Percentiles rank a stretch among this genome's conserved stretches.
Evolutionary conservation across 1,140 invertebrate species (phyloP).

Genomic region (Drosophila takahashii): DNA sequence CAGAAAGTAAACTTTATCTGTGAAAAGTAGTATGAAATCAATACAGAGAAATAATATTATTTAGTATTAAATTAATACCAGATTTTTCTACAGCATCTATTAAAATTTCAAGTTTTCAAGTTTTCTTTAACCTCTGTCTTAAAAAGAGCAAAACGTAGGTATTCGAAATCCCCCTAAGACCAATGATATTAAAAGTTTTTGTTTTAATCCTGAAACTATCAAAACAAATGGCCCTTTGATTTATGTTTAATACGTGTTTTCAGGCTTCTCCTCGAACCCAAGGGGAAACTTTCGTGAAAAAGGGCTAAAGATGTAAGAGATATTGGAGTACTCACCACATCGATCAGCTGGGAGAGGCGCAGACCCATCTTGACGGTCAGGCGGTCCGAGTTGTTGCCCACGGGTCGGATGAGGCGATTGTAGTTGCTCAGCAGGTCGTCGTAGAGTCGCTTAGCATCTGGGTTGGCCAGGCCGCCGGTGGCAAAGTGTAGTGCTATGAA

Average conservation of each 20-base stretch:
- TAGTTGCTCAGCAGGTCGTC: slow-evolving; percentile 98
- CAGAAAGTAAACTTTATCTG: no score
- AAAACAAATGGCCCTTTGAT: neutral
- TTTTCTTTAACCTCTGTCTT: neutral
- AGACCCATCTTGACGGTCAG: slow-evolving; percentile 98
- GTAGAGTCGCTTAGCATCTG: slow-evolving; percentile 96
- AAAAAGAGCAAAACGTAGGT: neutral
- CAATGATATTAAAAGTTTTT: neutral
- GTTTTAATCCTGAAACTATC: neutral
- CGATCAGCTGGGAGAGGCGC: slow-evolving; percentile 97
- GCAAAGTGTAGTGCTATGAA: slow-evolving; percentile 89
- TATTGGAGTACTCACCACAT: slow-evolving; percentile 93
- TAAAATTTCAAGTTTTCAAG: no score
- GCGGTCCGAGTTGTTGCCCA: slow-evolving; percentile 97
- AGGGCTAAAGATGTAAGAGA: neutral
- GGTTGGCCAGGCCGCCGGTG: slow-evolving; percentile 90
- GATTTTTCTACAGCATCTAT: no score
- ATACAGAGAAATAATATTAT: no score
- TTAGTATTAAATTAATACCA: no score
- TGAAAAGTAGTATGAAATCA: no score
- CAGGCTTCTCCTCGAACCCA: no score
- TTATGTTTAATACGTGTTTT: slow-evolving; percentile 5
- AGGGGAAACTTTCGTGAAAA: neutral
- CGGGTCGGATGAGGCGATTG: slow-evolving; percentile 98
- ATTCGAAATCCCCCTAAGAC: neutral